Conservation (phyloP, 2,797 vertebrate genomes). For the Pipistrellus kuhlii region DNA sequence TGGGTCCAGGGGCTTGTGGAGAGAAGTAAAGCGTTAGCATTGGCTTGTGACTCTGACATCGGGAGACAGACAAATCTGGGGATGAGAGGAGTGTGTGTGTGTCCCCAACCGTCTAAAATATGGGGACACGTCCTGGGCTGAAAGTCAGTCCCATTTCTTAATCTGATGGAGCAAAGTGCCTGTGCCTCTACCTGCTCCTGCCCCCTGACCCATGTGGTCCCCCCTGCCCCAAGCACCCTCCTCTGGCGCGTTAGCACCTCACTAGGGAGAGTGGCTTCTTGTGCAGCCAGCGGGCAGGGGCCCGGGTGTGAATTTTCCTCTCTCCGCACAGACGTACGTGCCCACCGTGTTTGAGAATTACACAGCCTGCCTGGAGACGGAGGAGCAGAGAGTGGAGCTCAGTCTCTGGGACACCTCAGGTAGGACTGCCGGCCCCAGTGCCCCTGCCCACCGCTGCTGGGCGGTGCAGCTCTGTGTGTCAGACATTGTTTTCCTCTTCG, state of each 20-base stretch:
- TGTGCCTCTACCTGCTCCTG: neutral
- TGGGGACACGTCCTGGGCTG: neutral
- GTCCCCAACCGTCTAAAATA: neutral
- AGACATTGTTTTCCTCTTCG: neutral
- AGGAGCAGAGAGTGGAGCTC: slow-evolving; percentile 96
- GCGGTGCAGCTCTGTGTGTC: neutral
- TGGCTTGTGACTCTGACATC: neutral
- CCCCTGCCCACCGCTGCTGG: neutral
- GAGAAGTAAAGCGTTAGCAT: neutral
- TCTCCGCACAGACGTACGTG: slow-evolving; percentile 92
- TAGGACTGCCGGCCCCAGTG: slow-evolving; percentile 82
- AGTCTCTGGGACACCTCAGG: slow-evolving; percentile 98
- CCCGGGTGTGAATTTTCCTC: slow-evolving; percentile 1
- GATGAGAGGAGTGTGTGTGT: neutral
- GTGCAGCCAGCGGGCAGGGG: neutral
- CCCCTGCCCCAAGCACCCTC: neutral
- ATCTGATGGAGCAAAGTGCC: neutral
- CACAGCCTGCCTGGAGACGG: slow-evolving; percentile 94
- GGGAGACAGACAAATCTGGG: neutral
- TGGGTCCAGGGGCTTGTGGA: neutral
- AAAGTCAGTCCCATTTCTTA: neutral
- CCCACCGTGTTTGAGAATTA: slow-evolving; percentile 99
- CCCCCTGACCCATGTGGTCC: neutral
- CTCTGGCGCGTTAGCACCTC: slow-evolving; percentile 47
- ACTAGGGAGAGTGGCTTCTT: neutral